Percentiles rank a stretch among this genome's conserved stretches.
Evolutionary conservation across 2,888 invertebrate genomes (phyloP).

Genomic region (Fragum whitleyi): DNA sequence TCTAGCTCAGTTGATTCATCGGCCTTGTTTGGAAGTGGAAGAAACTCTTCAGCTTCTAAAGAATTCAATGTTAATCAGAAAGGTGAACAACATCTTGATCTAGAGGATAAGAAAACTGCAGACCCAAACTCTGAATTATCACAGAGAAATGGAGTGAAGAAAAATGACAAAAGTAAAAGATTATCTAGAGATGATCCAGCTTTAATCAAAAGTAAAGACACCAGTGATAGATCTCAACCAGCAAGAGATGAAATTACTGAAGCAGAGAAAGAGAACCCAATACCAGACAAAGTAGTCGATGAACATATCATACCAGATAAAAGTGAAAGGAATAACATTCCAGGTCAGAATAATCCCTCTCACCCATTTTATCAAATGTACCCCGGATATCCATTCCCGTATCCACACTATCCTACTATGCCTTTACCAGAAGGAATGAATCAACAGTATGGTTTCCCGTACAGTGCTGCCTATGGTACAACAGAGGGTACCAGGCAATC

Average conservation of each 20-base stretch:
- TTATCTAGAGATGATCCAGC: not conserved
- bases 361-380: not conserved
- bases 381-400: not conserved
- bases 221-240: not conserved
- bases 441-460: not conserved
- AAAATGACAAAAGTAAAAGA: not conserved
- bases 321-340: not conserved
- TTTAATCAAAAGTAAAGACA: not conserved
- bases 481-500: not conserved
- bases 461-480: not conserved
- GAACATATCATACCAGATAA: not conserved
- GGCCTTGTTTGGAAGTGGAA: conserved; percentile 19
- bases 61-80: not conserved
- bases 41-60: not conserved
- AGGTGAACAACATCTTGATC: not conserved
- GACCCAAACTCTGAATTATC: not conserved
- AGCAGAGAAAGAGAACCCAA: not conserved
- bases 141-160: not conserved
- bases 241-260: not conserved
- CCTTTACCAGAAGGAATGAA: not conserved
- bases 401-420: not conserved
- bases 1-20: not conserved
- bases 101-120: not conserved
- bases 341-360: not conserved
- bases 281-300: not conserved